phyloP scores from a whole-genome alignment of 2,113 vertebrate species.

The Callaeas wilsoni region DNA sequence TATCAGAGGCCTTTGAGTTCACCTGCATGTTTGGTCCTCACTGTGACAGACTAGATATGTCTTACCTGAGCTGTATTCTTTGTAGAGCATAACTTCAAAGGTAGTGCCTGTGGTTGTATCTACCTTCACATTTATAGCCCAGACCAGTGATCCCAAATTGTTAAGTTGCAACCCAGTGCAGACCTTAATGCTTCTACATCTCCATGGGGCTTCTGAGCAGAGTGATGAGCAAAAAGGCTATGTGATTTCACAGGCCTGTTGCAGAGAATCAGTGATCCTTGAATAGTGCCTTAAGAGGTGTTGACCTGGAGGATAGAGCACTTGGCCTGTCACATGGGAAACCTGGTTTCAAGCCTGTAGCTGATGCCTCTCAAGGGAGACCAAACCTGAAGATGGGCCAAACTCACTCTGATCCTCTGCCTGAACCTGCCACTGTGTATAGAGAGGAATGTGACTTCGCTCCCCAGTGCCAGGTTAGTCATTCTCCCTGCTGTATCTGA shows the following conservation, averaged over 20 bases:
- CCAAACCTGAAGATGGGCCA: not conserved
- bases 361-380: not conserved
- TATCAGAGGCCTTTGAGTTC: not conserved
- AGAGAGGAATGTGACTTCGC: not conserved
- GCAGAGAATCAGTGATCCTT: not conserved
- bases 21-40: not conserved
- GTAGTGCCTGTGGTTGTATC: not conserved
- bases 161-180: not conserved
- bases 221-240: not conserved
- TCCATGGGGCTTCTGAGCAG: not conserved
- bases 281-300: not conserved
- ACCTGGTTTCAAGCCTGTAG: not conserved
- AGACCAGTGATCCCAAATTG: not conserved
- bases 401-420: not conserved
- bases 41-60: fast-evolving
- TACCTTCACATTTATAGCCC: not conserved
- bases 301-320: not conserved
- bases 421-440: not conserved
- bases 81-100: not conserved
- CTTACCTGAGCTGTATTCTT: not conserved
- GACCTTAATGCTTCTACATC: not conserved
- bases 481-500: not conserved
- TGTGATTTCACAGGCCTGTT: not conserved
- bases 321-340: not conserved
- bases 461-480: not conserved